Evolutionary conservation across 1,140 invertebrate genomes (phyloP), one percentile per base, ranked within the genome.

Genomic region (Papilio dardanus): DNA sequence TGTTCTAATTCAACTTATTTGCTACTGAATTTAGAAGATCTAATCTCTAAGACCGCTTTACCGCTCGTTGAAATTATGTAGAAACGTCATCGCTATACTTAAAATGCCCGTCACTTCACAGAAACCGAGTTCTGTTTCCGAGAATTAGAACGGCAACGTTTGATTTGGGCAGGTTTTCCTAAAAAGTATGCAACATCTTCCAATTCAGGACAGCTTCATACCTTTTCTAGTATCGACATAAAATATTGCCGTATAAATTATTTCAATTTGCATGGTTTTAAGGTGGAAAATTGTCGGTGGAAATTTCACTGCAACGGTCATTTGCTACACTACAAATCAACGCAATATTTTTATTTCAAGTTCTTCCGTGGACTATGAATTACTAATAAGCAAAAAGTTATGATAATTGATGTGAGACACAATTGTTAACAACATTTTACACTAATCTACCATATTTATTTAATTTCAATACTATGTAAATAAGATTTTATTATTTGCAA

Each of bases 281-380:
- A 79, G 83, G 81, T 79, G 81, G 83, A 84, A 90, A 89, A 88
- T 84, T 54, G 77, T 76, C 81, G 74, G 81, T 77, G 85, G 81
- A 84, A 85, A 81, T 88, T 85, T 88, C 84, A 81, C 86, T 75
- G 76, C 76, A 79, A 76, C 82, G 80, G 83, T 86, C 82, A 88
- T 87, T 87, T 84, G 81, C 80, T 76, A 74, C 74, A 77, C 80
- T 81, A 81, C 82, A 83, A 82, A 84, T 87, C 81, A 78, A 69
- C 83, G 83, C 82, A 83, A 87, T 83, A 84, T 82, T 81, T 86
- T 77, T 75, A 75, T 83, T 80, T 77, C 80, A 83, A 77, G 81
- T 81, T 81, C 71, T 71, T 78, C 73, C 54, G 31, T 46, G 10
- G 74, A 65, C 74, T 42, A 71, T 74, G 75, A 35, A 33, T 3